Conservation (phyloP, 2,888 invertebrate species). For the Harpalus rubripes region DNA sequence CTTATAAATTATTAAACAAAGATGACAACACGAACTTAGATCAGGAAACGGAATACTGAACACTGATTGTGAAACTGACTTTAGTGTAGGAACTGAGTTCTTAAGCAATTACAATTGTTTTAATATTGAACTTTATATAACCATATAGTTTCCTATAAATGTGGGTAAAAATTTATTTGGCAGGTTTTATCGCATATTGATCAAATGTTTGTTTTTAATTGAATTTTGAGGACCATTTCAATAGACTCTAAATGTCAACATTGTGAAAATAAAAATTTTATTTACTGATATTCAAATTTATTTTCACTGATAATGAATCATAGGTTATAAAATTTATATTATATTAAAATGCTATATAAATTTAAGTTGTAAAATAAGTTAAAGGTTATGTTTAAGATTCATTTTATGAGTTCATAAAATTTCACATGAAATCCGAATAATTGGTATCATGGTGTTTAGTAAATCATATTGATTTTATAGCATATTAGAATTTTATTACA, state of each 20-base stretch:
- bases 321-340: slow-evolving; percentile 1
- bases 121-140: too few species aligned
- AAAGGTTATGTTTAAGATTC: not conserved
- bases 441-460: not conserved
- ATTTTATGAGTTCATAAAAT: not conserved
- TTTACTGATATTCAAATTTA: not conserved
- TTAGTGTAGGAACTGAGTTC: too few species aligned
- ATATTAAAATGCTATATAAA: not conserved
- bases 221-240: not conserved
- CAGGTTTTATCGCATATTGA: not conserved
- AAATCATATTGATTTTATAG: not conserved
- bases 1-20: too few species aligned
- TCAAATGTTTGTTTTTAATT: not conserved
- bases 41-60: too few species aligned
- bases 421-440: not conserved
- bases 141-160: not conserved
- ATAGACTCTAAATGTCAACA: not conserved
- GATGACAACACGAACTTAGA: too few species aligned
- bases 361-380: not conserved
- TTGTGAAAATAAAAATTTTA: not conserved
- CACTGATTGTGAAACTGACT: too few species aligned
- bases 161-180: not conserved
- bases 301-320: slow-evolving; percentile 3
- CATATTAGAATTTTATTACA: not conserved
- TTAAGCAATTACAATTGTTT: too few species aligned